phyloP scores from a whole-genome alignment of 2,888 invertebrate species.

The Xestia ashworthii region DNA sequence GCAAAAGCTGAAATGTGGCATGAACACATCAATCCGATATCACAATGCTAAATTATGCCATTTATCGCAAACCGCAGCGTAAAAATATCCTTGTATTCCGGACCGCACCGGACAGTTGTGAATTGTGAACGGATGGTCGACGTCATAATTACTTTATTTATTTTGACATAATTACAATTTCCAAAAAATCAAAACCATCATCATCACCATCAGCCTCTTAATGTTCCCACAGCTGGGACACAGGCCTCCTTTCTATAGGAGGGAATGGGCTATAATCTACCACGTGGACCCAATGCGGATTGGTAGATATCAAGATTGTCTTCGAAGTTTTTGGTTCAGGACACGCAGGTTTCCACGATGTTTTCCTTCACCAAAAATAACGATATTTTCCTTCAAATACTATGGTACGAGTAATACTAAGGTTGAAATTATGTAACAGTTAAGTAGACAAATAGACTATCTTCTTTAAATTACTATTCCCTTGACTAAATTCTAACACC shows the following conservation, averaged over 20 bases:
- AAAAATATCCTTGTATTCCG: slow-evolving; percentile 22
- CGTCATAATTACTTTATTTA: neutral
- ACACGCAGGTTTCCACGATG: no score
- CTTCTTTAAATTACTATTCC: no score
- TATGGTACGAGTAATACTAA: neutral
- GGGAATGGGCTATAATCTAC: no score
- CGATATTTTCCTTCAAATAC: no score
- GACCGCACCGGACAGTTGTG: neutral
- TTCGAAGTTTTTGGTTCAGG: no score
- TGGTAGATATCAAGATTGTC: no score
- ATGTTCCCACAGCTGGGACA: no score
- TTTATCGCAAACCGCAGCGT: neutral
- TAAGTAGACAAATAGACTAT: neutral
- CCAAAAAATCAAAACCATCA: neutral
- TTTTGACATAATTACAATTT: neutral
- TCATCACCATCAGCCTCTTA: no score
- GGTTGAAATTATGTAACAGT: neutral
- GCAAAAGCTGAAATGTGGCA: neutral
- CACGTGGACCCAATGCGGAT: no score
- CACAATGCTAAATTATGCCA: neutral
- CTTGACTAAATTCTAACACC: neutral
- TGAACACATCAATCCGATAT: neutral
- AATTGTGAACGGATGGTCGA: neutral
- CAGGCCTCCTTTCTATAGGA: no score
- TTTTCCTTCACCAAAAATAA: no score